These are phyloP conservation scores for Pandemis cinnamomeana DNA, from an alignment of 2,888 invertebrate species.

Conservation along the genomic window DNA sequence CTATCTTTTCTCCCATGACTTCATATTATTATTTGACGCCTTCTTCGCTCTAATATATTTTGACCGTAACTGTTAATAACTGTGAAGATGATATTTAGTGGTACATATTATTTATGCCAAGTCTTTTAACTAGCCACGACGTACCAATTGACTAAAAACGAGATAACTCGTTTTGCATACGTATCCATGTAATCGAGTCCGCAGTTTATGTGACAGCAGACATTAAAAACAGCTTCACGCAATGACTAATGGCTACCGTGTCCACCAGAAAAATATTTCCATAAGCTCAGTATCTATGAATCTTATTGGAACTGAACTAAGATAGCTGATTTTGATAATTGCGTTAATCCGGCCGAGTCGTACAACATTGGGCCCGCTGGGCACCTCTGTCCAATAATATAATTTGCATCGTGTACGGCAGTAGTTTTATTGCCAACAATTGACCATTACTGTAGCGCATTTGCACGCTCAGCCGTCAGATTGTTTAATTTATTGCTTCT, in stretches of 20 bases:
- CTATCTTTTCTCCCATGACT: background rate
- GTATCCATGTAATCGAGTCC: conserved; percentile 33
- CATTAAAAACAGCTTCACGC: conserved; percentile 31
- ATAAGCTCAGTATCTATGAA: conserved; percentile 32
- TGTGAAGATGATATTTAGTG: background rate
- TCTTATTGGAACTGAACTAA: conserved; percentile 36
- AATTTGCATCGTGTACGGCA: conserved; percentile 70
- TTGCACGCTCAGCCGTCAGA: conserved; percentile 67
- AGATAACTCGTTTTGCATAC: conserved; percentile 34
- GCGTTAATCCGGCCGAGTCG: conserved; percentile 55
- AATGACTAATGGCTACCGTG: conserved; percentile 36
- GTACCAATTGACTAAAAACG: conserved; percentile 18
- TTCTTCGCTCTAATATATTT: background rate
- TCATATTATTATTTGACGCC: background rate
- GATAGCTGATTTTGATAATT: conserved; percentile 64
- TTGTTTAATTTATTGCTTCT: conserved; percentile 63
- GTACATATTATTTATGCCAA: conserved; percentile 2
- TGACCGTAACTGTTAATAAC: background rate
- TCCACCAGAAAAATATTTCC: conserved; percentile 36
- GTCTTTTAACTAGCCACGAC: background rate
- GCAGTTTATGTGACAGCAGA: conserved; percentile 32
- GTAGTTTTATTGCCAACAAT: conserved; percentile 74
- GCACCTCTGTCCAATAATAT: conserved; percentile 59
- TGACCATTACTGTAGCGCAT: conserved; percentile 67
- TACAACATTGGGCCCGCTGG: conserved; percentile 55